Evolutionary conservation across 2,113 vertebrate species (phyloP), one percentile per base, ranked within the genome.

Genomic region (Gasterosteus nipponicus): DNA sequence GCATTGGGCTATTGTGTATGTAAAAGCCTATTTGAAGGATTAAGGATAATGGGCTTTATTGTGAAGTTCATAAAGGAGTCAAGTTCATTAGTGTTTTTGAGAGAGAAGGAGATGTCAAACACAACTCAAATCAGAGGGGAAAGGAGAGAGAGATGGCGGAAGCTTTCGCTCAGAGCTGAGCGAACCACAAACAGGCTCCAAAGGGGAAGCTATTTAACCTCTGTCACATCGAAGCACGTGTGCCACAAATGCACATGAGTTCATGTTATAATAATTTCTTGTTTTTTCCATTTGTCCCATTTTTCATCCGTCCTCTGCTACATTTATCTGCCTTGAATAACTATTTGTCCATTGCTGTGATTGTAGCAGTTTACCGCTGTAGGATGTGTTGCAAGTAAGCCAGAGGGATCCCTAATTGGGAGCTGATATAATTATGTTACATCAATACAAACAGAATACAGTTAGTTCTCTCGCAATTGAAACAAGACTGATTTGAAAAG

Each of bases 71-170:
- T n/a, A 47, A 19, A 69, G 75, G 77, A 87, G 76, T 81, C 63
- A 72, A 66, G 85, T 87, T 83, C 72, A 86, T 87, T 86, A 56
- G 78, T 51, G 78, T 64, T 77, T 80, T 79, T 71, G 67, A 83
- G 78, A 26, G 65, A 82, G 82, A 39, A 49, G 67, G 46, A 77
- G 49, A 65, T 85, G 73, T 80, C 69, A 89, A 81, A 71, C 66
- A 80, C 35, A 79, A 76, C 63, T 79, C 73, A 69, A 83, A 71
- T 70, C 33, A 18, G 35, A n/a, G 68, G 41, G 57, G 62, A 35
- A 42, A 3, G 47, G 39, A 64, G 67, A 75, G 53, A 72, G 57
- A 73, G 19, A 58, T 26, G 54, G 41, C 22, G 46, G 41, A 63
- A 29, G 61, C 39, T 63, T 63, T 64, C 26, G 16, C 61, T 31